phyloP scores from a whole-genome alignment of 2,113 vertebrate genomes.

The Chroicocephalus ridibundus region DNA sequence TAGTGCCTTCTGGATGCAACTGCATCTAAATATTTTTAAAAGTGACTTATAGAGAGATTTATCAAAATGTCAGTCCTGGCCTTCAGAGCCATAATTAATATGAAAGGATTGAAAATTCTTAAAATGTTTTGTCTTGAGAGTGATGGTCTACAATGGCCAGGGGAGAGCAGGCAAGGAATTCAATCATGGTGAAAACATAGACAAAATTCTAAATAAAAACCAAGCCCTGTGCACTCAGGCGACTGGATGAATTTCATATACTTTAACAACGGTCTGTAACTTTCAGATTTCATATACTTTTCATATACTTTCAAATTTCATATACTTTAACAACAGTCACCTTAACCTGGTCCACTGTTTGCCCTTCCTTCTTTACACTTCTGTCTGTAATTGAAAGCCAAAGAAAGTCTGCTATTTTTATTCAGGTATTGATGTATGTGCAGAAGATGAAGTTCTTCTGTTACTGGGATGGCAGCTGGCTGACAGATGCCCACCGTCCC shows the following conservation, averaged over 20 bases:
- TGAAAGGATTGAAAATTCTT: neutral
- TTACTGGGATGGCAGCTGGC: neutral
- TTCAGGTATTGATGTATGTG: neutral
- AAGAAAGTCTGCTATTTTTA: neutral
- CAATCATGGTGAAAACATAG: neutral
- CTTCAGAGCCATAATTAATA: neutral
- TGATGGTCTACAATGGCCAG: neutral
- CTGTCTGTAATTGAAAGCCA: neutral
- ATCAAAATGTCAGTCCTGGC: neutral
- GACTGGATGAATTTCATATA: neutral
- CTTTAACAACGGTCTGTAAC: neutral
- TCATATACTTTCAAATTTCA: neutral
- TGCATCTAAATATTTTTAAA: neutral
- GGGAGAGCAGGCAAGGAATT: neutral
- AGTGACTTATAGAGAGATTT: neutral
- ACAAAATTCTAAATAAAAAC: neutral
- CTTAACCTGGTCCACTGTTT: neutral
- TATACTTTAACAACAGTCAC: neutral
- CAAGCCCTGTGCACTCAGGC: neutral
- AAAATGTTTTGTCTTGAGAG: neutral
- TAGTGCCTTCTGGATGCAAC: neutral
- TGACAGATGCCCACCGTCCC: rapidly evolving
- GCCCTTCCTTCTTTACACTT: neutral
- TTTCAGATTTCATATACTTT: no score
- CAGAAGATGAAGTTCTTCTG: neutral